Evolutionary conservation across 2,113 vertebrate species (phyloP).

Genomic region (Apteryx owenii): DNA sequence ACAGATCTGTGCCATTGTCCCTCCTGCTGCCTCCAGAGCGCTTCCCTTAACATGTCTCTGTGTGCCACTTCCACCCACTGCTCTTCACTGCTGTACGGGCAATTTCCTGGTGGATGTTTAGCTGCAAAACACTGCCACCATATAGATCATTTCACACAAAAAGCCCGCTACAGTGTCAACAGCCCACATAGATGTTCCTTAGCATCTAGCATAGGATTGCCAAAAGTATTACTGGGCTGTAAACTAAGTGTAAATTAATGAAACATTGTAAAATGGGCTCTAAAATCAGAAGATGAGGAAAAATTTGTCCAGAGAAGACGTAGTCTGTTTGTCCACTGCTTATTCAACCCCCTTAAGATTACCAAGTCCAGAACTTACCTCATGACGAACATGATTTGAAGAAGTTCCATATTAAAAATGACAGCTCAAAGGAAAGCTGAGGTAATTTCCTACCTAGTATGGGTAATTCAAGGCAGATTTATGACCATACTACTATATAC

Average conservation of each 20-base stretch:
- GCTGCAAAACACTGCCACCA: neutral
- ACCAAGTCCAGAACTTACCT: neutral
- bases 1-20: neutral
- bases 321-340: neutral
- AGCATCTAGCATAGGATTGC: neutral
- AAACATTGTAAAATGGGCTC: neutral
- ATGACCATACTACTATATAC: neutral
- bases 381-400: neutral
- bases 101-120: conserved; percentile 52
- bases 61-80: conserved; percentile 18
- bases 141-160: neutral
- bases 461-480: neutral
- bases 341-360: neutral
- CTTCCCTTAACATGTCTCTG: neutral
- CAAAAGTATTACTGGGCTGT: neutral
- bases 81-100: neutral
- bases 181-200: neutral
- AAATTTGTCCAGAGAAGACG: neutral
- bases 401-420: neutral
- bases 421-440: neutral
- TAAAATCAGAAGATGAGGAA: neutral
- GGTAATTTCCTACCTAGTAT: neutral
- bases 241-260: neutral
- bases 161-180: neutral
- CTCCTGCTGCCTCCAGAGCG: neutral